Conservation (phyloP, 1,140 invertebrate genomes). For the Orchestia grillus region DNA sequence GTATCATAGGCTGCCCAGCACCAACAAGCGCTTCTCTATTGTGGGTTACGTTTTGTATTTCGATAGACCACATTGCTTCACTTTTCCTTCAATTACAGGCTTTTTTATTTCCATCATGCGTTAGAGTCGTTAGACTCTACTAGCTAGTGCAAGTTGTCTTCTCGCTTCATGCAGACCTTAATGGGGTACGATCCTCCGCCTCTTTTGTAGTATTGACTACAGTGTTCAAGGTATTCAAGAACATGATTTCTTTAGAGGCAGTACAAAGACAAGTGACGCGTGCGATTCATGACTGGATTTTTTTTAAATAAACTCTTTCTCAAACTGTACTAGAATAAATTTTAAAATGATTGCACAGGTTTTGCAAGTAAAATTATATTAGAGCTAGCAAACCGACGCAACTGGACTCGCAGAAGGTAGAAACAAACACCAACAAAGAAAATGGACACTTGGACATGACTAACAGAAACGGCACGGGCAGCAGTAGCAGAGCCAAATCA, state of each 20-base stretch:
- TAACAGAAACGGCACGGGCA: neutral
- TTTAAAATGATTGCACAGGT: too few species aligned
- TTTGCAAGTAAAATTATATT: too few species aligned
- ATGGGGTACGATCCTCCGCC: too few species aligned
- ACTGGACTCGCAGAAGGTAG: neutral
- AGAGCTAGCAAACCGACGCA: neutral
- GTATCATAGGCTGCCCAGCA: too few species aligned
- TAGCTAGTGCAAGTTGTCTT: neutral
- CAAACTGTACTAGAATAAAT: too few species aligned
- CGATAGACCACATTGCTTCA: too few species aligned
- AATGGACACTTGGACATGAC: neutral
- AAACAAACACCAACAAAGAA: neutral
- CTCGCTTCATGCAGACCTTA: neutral
- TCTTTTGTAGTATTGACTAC: neutral
- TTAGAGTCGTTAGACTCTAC: neutral
- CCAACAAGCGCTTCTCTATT: too few species aligned
- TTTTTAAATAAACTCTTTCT: too few species aligned
- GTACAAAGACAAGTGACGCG: neutral
- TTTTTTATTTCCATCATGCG: too few species aligned
- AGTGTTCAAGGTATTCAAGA: neutral
- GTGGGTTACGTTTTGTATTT: too few species aligned
- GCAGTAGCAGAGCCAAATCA: neutral
- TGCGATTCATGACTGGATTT: too few species aligned
- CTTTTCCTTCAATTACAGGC: too few species aligned
- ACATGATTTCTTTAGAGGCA: neutral